Evolutionary conservation across 2,888 invertebrate species (phyloP).

Genomic region (Digitonthophagus gazella): DNA sequence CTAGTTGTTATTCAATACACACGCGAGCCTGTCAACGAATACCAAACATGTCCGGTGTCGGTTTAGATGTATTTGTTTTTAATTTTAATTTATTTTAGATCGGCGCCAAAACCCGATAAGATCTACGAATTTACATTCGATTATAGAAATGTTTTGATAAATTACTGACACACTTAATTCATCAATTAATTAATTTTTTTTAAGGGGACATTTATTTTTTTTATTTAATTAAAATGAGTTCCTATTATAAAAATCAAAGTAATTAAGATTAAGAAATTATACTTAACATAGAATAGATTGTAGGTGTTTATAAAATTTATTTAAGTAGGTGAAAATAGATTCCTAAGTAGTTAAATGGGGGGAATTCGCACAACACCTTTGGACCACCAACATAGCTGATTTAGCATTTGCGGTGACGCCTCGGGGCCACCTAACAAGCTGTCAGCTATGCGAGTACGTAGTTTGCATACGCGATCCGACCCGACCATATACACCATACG

Average conservation of each 20-base stretch:
- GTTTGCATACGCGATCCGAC: slow-evolving; percentile 5
- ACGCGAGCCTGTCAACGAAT: not conserved
- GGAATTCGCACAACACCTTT: slow-evolving; percentile 10
- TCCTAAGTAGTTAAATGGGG: too few relatives aligned
- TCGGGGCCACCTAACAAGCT: slow-evolving; percentile 8
- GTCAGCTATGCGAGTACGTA: slow-evolving; percentile 10
- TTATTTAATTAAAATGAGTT: too few relatives aligned
- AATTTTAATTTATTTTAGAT: not conserved
- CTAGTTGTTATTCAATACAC: not conserved
- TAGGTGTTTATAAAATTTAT: too few relatives aligned
- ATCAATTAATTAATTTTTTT: too few relatives aligned
- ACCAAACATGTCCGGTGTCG: not conserved
- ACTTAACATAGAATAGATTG: too few relatives aligned
- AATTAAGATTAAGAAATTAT: too few relatives aligned
- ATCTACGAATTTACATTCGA: not conserved
- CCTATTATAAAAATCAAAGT: too few relatives aligned
- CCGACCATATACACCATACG: slow-evolving; percentile 13
- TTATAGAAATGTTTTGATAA: not conserved
- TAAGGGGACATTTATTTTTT: too few relatives aligned
- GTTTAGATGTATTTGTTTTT: not conserved
- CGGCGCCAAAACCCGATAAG: not conserved
- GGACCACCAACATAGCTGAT: slow-evolving; percentile 10
- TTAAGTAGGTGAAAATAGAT: too few relatives aligned
- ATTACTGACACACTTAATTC: not conserved
- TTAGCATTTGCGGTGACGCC: not conserved